Percentiles rank a stretch among this genome's conserved stretches.
Evolutionary conservation across 2,888 invertebrate species (phyloP).

Genomic region (Acrobasis repandana): DNA sequence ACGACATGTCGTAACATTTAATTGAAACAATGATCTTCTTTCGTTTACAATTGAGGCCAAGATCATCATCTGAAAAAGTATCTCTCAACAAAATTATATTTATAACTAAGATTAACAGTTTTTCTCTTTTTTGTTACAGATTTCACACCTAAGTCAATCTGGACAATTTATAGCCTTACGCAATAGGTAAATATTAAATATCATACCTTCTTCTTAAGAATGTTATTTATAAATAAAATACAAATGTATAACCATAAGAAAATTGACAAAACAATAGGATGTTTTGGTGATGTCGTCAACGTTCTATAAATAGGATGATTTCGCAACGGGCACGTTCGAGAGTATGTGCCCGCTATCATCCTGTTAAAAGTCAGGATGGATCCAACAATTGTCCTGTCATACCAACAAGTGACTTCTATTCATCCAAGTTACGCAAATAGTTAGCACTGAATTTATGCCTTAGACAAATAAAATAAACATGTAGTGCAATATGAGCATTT

Average conservation of each 20-base stretch:
- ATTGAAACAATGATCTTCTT: conserved; percentile 28
- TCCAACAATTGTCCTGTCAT: conserved; percentile 52
- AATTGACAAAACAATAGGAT: conserved; percentile 63
- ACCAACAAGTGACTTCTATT: conserved; percentile 36
- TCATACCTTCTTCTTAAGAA: neutral
- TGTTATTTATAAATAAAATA: neutral
- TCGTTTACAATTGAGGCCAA: conserved; percentile 45
- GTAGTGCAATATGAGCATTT: too few species aligned
- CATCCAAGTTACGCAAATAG: conserved; percentile 19
- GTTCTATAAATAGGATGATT: conserved; percentile 65
- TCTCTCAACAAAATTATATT: neutral
- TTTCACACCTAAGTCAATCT: conserved; percentile 40
- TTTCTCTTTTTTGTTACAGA: conserved; percentile 46
- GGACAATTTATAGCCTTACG: conserved; percentile 45
- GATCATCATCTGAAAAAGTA: conserved; percentile 32
- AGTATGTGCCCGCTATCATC: conserved; percentile 61
- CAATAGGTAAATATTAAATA: conserved; percentile 34
- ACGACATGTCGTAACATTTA: conserved; percentile 21
- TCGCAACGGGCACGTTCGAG: conserved; percentile 57
- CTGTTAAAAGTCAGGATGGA: conserved; percentile 58
- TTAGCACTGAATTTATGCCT: conserved; percentile 18
- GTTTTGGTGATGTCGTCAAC: conserved; percentile 64
- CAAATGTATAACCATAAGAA: conserved; percentile 17
- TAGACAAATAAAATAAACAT: neutral
- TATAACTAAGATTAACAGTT: conserved; percentile 25